Percentiles rank a stretch among this genome's conserved stretches.
Evolutionary conservation across 2,797 vertebrate genomes (phyloP).

Genomic region (Rhodeus uyekii): DNA sequence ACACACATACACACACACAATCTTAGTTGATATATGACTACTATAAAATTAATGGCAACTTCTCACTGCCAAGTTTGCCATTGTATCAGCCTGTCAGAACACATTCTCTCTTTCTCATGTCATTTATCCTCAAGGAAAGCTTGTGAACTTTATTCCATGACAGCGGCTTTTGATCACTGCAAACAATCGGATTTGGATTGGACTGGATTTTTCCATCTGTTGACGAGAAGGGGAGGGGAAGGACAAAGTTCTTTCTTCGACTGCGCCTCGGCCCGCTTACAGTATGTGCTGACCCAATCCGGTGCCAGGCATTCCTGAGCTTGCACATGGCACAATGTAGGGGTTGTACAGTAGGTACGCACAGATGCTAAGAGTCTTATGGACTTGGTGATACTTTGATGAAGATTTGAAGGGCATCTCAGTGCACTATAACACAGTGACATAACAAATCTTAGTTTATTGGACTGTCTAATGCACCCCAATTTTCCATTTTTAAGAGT

Average conservation of each 20-base stretch:
- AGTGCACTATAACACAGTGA: conserved; percentile 22
- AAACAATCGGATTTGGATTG: conserved; percentile 35
- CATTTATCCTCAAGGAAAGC: conserved; percentile 34
- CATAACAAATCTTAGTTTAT: not conserved
- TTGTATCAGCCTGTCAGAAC: conserved; percentile 41
- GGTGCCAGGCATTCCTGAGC: conserved; percentile 31
- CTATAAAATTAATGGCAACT: conserved; percentile 27
- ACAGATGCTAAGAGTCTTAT: conserved; percentile 44
- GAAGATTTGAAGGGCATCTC: conserved; percentile 23
- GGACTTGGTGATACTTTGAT: conserved; percentile 18
- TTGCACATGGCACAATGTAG: conserved; percentile 33
- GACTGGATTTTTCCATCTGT: conserved; percentile 33
- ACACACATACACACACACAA: not conserved
- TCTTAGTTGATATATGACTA: conserved; percentile 4
- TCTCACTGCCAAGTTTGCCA: conserved; percentile 3
- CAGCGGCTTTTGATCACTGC: conserved; percentile 37
- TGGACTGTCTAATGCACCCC: not conserved
- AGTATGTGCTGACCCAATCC: conserved; percentile 6
- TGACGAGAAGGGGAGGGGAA: conserved; percentile 7
- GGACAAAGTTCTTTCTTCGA: conserved; percentile 34
- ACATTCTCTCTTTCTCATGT: conserved; percentile 39
- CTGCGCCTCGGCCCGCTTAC: conserved; percentile 15
- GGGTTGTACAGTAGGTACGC: conserved; percentile 19
- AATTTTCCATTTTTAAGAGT: not conserved
- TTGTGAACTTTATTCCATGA: conserved; percentile 32